A percentile compares a stretch with the other conserved stretches of the same genome.
These are phyloP conservation scores for Polypterus bichir DNA, from an alignment of 2,113 vertebrate genomes.

Conservation along the genomic window DNA sequence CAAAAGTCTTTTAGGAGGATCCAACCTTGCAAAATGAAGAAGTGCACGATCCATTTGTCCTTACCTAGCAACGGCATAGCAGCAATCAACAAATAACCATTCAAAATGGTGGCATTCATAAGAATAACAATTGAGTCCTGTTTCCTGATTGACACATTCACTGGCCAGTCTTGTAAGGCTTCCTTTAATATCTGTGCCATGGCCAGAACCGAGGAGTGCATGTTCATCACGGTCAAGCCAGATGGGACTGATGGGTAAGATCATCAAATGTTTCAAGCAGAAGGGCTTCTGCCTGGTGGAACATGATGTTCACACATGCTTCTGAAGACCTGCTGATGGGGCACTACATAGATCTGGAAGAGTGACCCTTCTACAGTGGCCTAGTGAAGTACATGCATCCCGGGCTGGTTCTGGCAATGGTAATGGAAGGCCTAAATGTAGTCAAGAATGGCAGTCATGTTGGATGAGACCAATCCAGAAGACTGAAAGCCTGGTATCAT, in stretches of 20 bases:
- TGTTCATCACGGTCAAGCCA: constrained; percentile 55
- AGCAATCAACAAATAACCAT: too few species aligned
- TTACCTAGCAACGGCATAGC: too few species aligned
- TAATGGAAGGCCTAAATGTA: constrained; percentile 58
- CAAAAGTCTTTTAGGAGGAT: too few species aligned
- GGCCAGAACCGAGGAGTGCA: too few species aligned
- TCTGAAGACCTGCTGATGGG: constrained; percentile 51
- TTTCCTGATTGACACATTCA: too few species aligned
- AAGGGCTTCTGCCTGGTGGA: constrained; percentile 45
- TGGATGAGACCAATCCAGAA: constrained; percentile 59
- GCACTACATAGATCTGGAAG: constrained; percentile 55
- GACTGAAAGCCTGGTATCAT: constrained; percentile 67
- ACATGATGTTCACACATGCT: constrained; percentile 45
- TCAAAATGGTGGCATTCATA: too few species aligned
- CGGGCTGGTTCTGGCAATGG: constrained; percentile 52
- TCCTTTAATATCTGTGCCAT: too few species aligned
- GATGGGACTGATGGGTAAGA: constrained; percentile 47
- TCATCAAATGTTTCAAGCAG: constrained; percentile 51
- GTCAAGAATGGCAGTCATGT: constrained; percentile 59
- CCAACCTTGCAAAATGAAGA: too few species aligned
- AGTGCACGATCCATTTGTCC: too few species aligned
- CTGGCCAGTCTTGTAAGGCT: too few species aligned
- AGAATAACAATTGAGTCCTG: too few species aligned
- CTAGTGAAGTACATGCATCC: constrained; percentile 57
- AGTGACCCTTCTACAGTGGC: constrained; percentile 44